Percentiles rank a stretch among this genome's conserved stretches.
phyloP scores from a whole-genome alignment of 2,888 invertebrate genomes.

The Branchellion lobata region DNA sequence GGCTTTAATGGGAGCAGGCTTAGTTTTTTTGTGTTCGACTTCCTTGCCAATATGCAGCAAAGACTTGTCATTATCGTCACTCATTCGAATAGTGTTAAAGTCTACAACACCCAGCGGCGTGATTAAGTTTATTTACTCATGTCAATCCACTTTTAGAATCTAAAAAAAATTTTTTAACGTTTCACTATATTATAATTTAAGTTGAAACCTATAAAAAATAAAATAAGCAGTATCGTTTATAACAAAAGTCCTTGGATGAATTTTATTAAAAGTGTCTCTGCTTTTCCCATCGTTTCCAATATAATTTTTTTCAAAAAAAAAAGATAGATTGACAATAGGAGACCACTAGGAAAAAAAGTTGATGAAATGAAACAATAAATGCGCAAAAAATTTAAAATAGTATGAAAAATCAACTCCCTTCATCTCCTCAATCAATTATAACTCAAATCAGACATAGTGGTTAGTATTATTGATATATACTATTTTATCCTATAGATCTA shows the following conservation, averaged over 20 bases:
- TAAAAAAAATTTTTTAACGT: too few relatives aligned
- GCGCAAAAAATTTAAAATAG: background rate
- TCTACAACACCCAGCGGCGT: too few relatives aligned
- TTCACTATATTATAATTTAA: too few relatives aligned
- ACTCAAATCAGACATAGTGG: constrained; percentile 8
- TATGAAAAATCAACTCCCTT: background rate
- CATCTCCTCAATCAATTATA: background rate
- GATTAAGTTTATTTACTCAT: too few relatives aligned
- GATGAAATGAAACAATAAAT: background rate
- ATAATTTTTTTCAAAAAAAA: background rate
- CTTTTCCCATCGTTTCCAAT: background rate
- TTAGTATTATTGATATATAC: too few relatives aligned
- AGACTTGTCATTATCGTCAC: background rate
- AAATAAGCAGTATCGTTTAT: too few relatives aligned
- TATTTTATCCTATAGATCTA: too few relatives aligned
- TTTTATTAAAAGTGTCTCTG: background rate
- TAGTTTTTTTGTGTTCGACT: background rate
- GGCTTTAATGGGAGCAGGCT: background rate
- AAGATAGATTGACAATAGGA: background rate
- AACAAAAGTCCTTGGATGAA: too few relatives aligned
- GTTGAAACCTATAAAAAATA: too few relatives aligned
- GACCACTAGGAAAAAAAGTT: background rate
- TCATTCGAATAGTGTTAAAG: too few relatives aligned
- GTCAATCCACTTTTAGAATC: too few relatives aligned
- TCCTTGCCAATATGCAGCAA: background rate